Conservation (phyloP, 2,113 vertebrate species). For the Acanthochromis polyacanthus region DNA sequence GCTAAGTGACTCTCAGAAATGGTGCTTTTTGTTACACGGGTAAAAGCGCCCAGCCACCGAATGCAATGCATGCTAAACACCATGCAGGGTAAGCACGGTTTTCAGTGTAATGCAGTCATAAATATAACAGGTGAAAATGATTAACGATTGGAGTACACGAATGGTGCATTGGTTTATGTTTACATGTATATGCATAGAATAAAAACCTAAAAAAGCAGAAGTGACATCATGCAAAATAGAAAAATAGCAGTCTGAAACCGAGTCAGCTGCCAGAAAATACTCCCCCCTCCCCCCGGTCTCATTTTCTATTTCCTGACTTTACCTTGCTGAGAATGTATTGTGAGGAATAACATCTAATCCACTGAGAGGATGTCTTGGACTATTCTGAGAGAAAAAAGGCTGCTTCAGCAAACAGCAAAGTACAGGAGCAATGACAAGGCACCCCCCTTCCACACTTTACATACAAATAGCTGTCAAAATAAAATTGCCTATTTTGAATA, state of each 20-base stretch:
- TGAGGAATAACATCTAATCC: conserved; percentile 66
- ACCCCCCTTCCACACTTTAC: conserved; percentile 71
- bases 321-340: conserved; percentile 51
- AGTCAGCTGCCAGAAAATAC: conserved; percentile 53
- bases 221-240: conserved; percentile 39
- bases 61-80: conserved; percentile 66
- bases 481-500: conserved; percentile 84
- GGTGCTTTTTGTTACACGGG: conserved; percentile 41
- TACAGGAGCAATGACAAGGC: conserved; percentile 68
- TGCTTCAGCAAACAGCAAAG: conserved; percentile 80
- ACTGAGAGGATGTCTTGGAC: conserved; percentile 72
- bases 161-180: conserved; percentile 28
- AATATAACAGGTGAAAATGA: conserved; percentile 65
- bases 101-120: conserved; percentile 58
- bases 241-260: conserved; percentile 54
- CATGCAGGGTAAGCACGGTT: conserved; percentile 37
- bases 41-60: conserved; percentile 28
- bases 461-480: conserved; percentile 88
- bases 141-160: conserved; percentile 19
- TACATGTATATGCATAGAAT: conserved; percentile 32
- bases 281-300: conserved; percentile 2
- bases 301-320: conserved; percentile 51
- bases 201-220: conserved; percentile 37
- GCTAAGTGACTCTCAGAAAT: conserved; percentile 59
- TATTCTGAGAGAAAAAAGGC: conserved; percentile 71